phyloP scores from a whole-genome alignment of 2,797 vertebrate species.

The Echiichthys vipera region DNA sequence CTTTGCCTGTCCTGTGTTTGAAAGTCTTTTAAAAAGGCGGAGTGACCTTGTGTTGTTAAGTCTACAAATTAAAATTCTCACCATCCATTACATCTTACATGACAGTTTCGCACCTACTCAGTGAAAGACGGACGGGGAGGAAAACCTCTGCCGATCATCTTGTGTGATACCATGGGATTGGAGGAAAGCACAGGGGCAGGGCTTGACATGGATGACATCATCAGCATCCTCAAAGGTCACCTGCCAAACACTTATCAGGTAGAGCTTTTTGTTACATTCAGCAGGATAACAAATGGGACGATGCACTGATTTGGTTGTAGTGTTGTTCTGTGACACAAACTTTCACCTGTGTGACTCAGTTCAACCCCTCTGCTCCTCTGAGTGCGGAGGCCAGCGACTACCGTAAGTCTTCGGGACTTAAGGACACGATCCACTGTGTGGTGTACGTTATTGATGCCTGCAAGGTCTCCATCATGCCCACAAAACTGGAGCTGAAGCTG shows the following conservation, averaged over 20 bases:
- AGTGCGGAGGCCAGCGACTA: conserved; percentile 16
- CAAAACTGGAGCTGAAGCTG: conserved; percentile 65
- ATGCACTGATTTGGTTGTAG: neutral
- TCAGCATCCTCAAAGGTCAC: conserved; percentile 72
- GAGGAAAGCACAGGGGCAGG: conserved; percentile 71
- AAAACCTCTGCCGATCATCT: conserved; percentile 65
- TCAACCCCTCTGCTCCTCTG: conserved; percentile 66
- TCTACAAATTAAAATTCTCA: neutral
- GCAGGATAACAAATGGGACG: neutral
- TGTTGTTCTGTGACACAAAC: neutral
- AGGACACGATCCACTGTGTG: conserved; percentile 76
- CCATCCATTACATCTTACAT: too few relatives aligned
- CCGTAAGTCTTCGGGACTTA: conserved; percentile 16
- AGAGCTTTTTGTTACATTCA: neutral
- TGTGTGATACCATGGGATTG: conserved; percentile 83
- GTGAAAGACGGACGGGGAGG: conserved; percentile 66
- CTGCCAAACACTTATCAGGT: conserved; percentile 75
- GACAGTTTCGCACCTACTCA: conserved; percentile 75
- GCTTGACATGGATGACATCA: conserved; percentile 69
- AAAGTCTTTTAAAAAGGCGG: neutral
- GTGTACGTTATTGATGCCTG: conserved; percentile 68
- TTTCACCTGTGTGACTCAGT: conserved; percentile 41
- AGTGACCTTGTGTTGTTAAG: neutral
- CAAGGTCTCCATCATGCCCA: conserved; percentile 67
- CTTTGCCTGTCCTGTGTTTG: neutral